phyloP scores from a whole-genome alignment of 2,888 invertebrate species.

The Mimumesa dahlbomi region DNA sequence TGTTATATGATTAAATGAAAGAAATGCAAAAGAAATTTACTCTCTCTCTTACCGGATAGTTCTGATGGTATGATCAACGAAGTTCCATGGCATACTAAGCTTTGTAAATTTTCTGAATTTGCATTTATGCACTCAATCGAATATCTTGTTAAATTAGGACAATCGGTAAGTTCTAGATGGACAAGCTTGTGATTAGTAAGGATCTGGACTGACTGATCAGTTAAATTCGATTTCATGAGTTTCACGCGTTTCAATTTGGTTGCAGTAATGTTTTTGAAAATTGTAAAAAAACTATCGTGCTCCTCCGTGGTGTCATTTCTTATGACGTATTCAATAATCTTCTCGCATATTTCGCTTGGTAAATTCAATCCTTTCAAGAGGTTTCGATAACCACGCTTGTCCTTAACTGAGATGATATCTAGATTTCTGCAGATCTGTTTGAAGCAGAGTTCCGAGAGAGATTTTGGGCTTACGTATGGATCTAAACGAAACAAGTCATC shows the following conservation, averaged over 20 bases:
- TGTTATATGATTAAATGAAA: too few species aligned
- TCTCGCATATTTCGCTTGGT: slow-evolving; percentile 88
- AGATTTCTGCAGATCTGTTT: slow-evolving; percentile 84
- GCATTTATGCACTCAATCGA: slow-evolving; percentile 86
- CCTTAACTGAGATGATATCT: slow-evolving; percentile 81
- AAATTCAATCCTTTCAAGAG: slow-evolving; percentile 84
- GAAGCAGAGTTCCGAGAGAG: slow-evolving; percentile 85
- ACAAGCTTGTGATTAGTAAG: slow-evolving; percentile 88
- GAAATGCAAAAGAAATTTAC: neutral
- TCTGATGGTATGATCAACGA: slow-evolving; percentile 83
- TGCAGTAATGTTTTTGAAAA: slow-evolving; percentile 86
- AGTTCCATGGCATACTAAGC: slow-evolving; percentile 87
- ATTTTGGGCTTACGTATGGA: slow-evolving; percentile 81
- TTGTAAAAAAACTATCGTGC: slow-evolving; percentile 86
- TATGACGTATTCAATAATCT: slow-evolving; percentile 84
- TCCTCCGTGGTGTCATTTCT: slow-evolving; percentile 81
- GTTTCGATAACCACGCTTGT: slow-evolving; percentile 71
- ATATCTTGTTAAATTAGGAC: slow-evolving; percentile 84
- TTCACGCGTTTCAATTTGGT: slow-evolving; percentile 87
- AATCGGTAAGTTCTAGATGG: slow-evolving; percentile 89
- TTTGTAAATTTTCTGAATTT: slow-evolving; percentile 86
- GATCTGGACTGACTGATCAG: slow-evolving; percentile 86
- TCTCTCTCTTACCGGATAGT: slow-evolving; percentile 25
- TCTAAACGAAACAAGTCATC: slow-evolving; percentile 70
- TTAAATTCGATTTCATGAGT: slow-evolving; percentile 87